A percentile compares a stretch with the other conserved stretches of the same genome.
Conservation (phyloP, 2,888 invertebrate species). For the Orchestes rusci region DNA sequence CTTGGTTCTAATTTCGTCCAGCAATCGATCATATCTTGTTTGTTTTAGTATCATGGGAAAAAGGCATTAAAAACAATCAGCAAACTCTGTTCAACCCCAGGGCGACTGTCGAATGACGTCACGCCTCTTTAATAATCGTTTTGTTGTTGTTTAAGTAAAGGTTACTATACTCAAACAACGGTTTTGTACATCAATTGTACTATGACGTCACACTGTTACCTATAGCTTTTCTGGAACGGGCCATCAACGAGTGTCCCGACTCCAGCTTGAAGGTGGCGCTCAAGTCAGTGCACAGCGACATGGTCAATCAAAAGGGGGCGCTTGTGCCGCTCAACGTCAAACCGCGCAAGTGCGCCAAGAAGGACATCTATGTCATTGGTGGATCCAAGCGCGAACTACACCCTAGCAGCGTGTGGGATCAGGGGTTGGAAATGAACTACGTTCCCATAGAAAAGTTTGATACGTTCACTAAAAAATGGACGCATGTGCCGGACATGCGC, state of each 20-base stretch:
- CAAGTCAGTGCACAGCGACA: constrained; percentile 70
- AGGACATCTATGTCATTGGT: constrained; percentile 81
- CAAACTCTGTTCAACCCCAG: no score
- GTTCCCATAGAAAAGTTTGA: constrained; percentile 80
- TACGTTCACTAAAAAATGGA: constrained; percentile 73
- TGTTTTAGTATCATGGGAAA: no score
- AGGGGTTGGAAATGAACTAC: constrained; percentile 69
- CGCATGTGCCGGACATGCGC: constrained; percentile 70
- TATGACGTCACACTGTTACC: not conserved
- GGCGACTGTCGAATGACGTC: no score
- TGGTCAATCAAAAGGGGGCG: constrained; percentile 67
- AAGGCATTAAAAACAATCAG: no score
- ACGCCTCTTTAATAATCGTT: no score
- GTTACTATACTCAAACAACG: no score
- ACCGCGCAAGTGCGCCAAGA: constrained; percentile 78
- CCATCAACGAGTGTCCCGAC: constrained; percentile 70
- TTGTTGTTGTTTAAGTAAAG: no score
- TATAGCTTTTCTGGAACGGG: constrained; percentile 63
- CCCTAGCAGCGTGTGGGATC: constrained; percentile 64
- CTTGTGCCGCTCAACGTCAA: constrained; percentile 68
- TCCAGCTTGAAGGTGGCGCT: constrained; percentile 60
- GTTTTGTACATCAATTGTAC: no score
- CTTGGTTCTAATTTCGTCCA: no score
- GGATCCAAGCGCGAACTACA: constrained; percentile 76
- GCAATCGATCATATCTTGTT: no score